Conservation (phyloP, 2,888 invertebrate species). For the Spodoptera littoralis region DNA sequence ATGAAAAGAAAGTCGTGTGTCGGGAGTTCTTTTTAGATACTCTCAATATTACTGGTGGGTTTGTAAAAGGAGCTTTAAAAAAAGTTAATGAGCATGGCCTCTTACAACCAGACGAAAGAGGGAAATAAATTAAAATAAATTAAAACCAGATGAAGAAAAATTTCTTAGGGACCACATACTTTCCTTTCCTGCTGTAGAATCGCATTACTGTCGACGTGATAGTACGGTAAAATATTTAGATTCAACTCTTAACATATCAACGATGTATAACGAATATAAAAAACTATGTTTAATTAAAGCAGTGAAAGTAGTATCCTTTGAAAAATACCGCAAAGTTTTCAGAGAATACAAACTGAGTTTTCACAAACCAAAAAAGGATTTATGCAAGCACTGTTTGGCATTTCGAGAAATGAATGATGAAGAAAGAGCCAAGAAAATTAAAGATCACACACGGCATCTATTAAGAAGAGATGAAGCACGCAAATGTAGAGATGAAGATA, state of each 20-base stretch:
- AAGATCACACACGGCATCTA: constrained; percentile 10
- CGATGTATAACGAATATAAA: constrained; percentile 13
- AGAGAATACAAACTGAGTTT: constrained; percentile 41
- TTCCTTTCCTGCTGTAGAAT: constrained; percentile 43
- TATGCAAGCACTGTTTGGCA: constrained; percentile 48
- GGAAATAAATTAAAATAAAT: too few relatives aligned
- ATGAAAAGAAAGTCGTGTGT: too few relatives aligned
- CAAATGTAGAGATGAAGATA: constrained; percentile 54
- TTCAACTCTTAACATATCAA: constrained; percentile 12
- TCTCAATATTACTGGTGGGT: too few relatives aligned
- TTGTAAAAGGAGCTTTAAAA: too few relatives aligned
- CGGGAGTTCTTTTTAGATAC: too few relatives aligned
- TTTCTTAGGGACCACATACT: constrained; percentile 10
- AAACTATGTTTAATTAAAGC: constrained; percentile 4
- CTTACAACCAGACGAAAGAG: too few relatives aligned
- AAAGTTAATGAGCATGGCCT: too few relatives aligned
- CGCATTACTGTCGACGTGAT: constrained; percentile 40
- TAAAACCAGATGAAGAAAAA: constrained; percentile 1
- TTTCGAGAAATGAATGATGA: constrained; percentile 33
- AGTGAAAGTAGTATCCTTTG: neutral
- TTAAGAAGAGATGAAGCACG: constrained; percentile 11
- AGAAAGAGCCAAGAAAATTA: constrained; percentile 3
- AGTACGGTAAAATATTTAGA: constrained; percentile 9
- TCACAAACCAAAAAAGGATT: constrained; percentile 52
- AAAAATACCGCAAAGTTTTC: constrained; percentile 14